Evolutionary conservation across 2,113 vertebrate genomes (phyloP).

Genomic region (Coptodon rendalli): DNA sequence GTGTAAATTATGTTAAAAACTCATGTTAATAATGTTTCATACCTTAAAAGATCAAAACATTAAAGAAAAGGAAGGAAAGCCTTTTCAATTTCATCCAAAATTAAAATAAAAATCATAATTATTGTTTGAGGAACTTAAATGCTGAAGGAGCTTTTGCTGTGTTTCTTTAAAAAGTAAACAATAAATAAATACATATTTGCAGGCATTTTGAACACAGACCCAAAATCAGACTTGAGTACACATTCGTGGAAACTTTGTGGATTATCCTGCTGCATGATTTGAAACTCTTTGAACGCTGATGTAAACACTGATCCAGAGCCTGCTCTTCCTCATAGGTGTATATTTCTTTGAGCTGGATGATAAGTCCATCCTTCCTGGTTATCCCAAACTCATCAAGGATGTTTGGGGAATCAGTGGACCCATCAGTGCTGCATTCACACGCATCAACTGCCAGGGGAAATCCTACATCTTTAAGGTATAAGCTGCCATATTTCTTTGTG

Average conservation of each 20-base stretch:
- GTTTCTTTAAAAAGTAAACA: not conserved
- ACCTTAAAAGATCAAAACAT: not conserved
- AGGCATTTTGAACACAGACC: not conserved
- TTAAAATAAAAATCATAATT: not conserved
- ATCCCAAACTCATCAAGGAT: constrained; percentile 87
- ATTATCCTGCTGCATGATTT: not conserved
- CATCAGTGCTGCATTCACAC: constrained; percentile 90
- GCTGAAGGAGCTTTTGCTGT: not conserved
- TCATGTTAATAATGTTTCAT: not conserved
- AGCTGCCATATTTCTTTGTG: not conserved
- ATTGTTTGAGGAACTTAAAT: not conserved
- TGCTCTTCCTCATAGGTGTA: constrained; percentile 65
- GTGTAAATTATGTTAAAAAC: not conserved
- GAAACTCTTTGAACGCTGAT: not conserved
- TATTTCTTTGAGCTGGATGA: constrained; percentile 90
- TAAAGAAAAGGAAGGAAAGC: not conserved
- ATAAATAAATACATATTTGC: not conserved
- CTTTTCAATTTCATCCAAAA: not conserved
- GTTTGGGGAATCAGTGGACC: constrained; percentile 92
- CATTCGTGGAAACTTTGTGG: not conserved
- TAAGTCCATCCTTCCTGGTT: constrained; percentile 75
- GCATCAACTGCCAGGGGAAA: constrained; percentile 95
- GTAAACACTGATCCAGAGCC: not conserved
- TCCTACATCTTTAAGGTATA: constrained; percentile 92
- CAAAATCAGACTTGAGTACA: not conserved